Evolutionary conservation across 1,140 invertebrate genomes (phyloP).

Genomic region (Uloborus diversus): DNA sequence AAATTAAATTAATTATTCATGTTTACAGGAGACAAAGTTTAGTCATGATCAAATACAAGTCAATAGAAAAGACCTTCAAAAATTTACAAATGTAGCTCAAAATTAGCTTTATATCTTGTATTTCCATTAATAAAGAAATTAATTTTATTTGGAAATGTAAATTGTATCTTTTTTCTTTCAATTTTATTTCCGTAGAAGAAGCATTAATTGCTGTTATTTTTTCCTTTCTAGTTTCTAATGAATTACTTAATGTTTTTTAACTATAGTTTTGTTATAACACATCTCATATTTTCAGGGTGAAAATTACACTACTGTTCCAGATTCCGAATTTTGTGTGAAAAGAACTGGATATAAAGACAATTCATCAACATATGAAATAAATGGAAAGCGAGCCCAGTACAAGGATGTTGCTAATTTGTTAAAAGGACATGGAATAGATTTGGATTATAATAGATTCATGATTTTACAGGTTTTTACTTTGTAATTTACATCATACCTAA

Average conservation of each 20-base stretch:
- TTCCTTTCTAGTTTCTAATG: background rate
- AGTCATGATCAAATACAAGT: too few relatives aligned
- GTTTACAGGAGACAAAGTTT: too few relatives aligned
- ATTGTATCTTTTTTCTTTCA: background rate
- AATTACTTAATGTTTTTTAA: background rate
- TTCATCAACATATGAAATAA: constrained; percentile 85
- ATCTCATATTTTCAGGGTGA: constrained; percentile 63
- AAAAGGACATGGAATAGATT: constrained; percentile 87
- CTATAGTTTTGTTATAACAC: background rate
- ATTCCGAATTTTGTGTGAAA: constrained; percentile 83
- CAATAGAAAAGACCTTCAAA: too few relatives aligned
- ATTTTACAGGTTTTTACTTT: constrained; percentile 84
- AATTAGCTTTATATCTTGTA: background rate
- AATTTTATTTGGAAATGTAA: background rate
- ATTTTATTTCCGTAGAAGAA: background rate
- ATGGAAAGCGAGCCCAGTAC: constrained; percentile 82
- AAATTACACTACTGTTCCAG: constrained; percentile 79
- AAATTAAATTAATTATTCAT: too few relatives aligned
- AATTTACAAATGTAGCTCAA: background rate
- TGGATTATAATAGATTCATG: constrained; percentile 97
- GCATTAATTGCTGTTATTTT: background rate
- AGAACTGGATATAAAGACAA: constrained; percentile 91
- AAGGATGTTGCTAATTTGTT: constrained; percentile 87
- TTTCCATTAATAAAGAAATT: background rate
- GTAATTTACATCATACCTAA: too few relatives aligned